phyloP scores from a whole-genome alignment of 2,888 invertebrate genomes.

The Pollenia griseotomentosa region DNA sequence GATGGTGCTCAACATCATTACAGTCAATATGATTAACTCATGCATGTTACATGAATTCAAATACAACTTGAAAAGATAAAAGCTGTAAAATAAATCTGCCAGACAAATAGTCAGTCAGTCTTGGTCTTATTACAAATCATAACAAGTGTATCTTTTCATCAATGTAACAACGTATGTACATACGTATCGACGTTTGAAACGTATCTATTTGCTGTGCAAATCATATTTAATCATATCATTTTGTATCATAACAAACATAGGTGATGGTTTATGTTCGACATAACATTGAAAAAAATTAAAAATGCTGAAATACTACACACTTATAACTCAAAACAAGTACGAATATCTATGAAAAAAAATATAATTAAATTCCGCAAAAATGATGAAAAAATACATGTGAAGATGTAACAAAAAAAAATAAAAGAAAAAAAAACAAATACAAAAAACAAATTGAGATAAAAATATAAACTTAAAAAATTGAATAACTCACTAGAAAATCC shows the following conservation, averaged over 20 bases:
- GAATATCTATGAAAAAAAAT: slow-evolving; percentile 32
- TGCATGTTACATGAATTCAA: slow-evolving; percentile 50
- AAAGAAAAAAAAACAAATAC: not conserved
- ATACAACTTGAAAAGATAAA: not conserved
- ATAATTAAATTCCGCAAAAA: slow-evolving; percentile 72
- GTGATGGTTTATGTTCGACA: slow-evolving; percentile 62
- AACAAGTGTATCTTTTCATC: slow-evolving; percentile 29
- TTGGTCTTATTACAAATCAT: slow-evolving; percentile 42
- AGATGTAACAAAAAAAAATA: slow-evolving; percentile 12
- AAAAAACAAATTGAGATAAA: slow-evolving; percentile 51
- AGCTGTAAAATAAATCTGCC: slow-evolving; percentile 5
- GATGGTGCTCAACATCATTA: slow-evolving; percentile 39
- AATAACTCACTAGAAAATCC: slow-evolving; percentile 53
- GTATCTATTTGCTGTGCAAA: slow-evolving; percentile 18
- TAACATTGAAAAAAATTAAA: slow-evolving; percentile 69
- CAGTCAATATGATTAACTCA: slow-evolving; percentile 54
- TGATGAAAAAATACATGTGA: slow-evolving; percentile 22
- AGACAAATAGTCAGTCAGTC: slow-evolving; percentile 7
- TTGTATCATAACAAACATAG: slow-evolving; percentile 41
- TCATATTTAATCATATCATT: slow-evolving; percentile 48
- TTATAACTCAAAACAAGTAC: slow-evolving; percentile 34
- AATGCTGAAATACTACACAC: slow-evolving; percentile 17
- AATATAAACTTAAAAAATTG: slow-evolving; percentile 46
- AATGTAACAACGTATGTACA: not conserved
- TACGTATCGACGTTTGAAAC: not conserved